Percentiles rank a stretch among this genome's conserved stretches.
Conservation (phyloP, 2,888 invertebrate genomes). For the Mesorhabditis sp. region DNA sequence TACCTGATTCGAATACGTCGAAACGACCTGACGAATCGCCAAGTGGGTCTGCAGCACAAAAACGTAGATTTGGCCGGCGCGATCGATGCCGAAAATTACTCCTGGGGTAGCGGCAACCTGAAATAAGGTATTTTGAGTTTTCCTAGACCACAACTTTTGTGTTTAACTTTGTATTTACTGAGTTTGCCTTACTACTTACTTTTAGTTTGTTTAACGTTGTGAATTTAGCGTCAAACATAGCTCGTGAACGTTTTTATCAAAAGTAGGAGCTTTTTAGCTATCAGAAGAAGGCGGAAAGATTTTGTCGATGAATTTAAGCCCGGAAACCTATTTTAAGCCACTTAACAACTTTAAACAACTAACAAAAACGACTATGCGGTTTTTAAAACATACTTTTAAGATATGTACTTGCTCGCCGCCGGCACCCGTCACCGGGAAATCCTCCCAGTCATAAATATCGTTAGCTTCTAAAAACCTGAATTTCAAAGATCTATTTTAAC, state of each 20-base stretch:
- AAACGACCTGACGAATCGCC: constrained; percentile 19
- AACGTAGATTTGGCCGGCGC: constrained; percentile 21
- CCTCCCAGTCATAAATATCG: constrained; percentile 5
- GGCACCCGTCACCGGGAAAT: neutral
- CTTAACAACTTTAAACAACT: no score
- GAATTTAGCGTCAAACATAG: no score
- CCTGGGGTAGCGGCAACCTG: constrained; percentile 15
- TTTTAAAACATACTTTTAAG: neutral
- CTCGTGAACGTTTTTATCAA: no score
- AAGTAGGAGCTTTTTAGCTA: no score
- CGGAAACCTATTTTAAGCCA: no score
- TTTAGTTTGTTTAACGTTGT: constrained; percentile 18
- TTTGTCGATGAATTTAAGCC: no score
- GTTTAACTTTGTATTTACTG: no score
- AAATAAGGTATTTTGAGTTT: neutral
- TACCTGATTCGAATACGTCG: constrained; percentile 30
- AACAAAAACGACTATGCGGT: neutral
- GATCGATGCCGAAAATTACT: constrained; percentile 22
- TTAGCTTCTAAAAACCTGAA: neutral
- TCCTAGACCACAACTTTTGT: no score
- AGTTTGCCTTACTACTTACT: constrained; percentile 24
- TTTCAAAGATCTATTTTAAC: neutral
- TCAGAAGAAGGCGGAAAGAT: no score
- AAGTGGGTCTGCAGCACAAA: constrained; percentile 24
- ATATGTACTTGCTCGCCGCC: constrained; percentile 3